A percentile compares a stretch with the other conserved stretches of the same genome.
These are phyloP conservation scores for Drosophila equinoxialis DNA, from an alignment of 1,140 invertebrate species.

Conservation along the genomic window DNA sequence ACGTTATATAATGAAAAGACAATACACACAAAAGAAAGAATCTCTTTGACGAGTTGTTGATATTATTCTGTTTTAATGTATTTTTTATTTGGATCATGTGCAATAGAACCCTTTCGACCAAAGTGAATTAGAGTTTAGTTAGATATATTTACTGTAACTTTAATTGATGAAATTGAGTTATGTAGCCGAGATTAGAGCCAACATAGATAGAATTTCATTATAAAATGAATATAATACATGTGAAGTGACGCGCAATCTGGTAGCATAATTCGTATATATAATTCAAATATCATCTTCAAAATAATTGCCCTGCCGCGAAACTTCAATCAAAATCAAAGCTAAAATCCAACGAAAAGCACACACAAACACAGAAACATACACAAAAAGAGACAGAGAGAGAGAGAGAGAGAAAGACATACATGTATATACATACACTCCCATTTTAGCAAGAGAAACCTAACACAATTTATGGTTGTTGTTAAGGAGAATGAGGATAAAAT, in stretches of 20 bases:
- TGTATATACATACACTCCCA: neutral
- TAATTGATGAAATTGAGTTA: neutral
- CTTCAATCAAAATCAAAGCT: slow-evolving; percentile 24
- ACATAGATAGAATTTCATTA: neutral
- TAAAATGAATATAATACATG: neutral
- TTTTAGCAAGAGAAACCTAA: neutral
- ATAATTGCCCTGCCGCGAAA: slow-evolving; percentile 7
- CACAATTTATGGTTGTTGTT: slow-evolving; percentile 13
- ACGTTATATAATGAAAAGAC: too few species aligned
- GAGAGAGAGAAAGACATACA: neutral
- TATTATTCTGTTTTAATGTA: too few species aligned
- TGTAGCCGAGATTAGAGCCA: neutral
- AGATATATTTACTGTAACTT: too few species aligned
- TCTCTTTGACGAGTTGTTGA: too few species aligned
- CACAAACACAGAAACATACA: neutral
- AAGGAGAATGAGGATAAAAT: slow-evolving; percentile 11
- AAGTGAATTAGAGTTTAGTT: too few species aligned
- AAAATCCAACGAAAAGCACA: slow-evolving; percentile 15
- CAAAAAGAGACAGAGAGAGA: neutral
- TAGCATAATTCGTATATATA: neutral
- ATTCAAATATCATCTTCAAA: slow-evolving; percentile 8
- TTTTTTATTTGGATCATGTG: too few species aligned
- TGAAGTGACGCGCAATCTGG: too few species aligned
- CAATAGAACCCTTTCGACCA: too few species aligned
- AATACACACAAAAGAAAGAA: too few species aligned